phyloP scores from a whole-genome alignment of 2,888 invertebrate genomes.

The Esperia sulphurella region DNA sequence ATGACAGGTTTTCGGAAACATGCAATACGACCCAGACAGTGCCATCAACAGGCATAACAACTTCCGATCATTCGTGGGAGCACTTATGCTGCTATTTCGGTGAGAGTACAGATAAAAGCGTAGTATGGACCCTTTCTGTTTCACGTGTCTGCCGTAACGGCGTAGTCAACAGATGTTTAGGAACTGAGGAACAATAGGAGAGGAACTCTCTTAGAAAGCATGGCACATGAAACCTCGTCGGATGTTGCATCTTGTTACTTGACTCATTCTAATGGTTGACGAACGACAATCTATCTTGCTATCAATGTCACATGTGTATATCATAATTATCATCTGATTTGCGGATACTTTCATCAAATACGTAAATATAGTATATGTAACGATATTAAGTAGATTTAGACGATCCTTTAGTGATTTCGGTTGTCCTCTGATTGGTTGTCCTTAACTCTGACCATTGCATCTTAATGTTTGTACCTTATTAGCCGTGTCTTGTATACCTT shows the following conservation, averaged over 20 bases:
- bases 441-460: constrained; percentile 34
- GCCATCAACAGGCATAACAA: constrained; percentile 97
- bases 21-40: constrained; percentile 89
- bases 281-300: constrained; percentile 39
- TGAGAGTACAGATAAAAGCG: constrained; percentile 73
- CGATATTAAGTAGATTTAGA: constrained; percentile 38
- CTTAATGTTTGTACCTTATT: constrained; percentile 31
- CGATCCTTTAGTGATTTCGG: constrained; percentile 31
- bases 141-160: constrained; percentile 22
- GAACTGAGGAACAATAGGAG: constrained; percentile 12
- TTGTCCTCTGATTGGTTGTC: constrained; percentile 28
- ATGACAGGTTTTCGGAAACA: constrained; percentile 95
- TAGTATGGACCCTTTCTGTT: constrained; percentile 31
- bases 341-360: constrained; percentile 18
- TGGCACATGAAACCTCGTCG: constrained; percentile 29
- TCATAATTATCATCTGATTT: constrained; percentile 34
- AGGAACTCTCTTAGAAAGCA: constrained; percentile 25
- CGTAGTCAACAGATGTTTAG: constrained; percentile 20
- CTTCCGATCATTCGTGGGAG: constrained; percentile 95
- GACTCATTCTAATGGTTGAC: constrained; percentile 31
- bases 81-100: constrained; percentile 95
- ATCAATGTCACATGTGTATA: constrained; percentile 40
- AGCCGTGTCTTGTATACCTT: constrained; percentile 26
- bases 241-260: constrained; percentile 33
- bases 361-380: constrained; percentile 18